Percentiles rank a stretch among this genome's conserved stretches.
These are phyloP conservation scores for Scomber japonicus DNA, from an alignment of 2,113 vertebrate genomes.

Conservation along the genomic window DNA sequence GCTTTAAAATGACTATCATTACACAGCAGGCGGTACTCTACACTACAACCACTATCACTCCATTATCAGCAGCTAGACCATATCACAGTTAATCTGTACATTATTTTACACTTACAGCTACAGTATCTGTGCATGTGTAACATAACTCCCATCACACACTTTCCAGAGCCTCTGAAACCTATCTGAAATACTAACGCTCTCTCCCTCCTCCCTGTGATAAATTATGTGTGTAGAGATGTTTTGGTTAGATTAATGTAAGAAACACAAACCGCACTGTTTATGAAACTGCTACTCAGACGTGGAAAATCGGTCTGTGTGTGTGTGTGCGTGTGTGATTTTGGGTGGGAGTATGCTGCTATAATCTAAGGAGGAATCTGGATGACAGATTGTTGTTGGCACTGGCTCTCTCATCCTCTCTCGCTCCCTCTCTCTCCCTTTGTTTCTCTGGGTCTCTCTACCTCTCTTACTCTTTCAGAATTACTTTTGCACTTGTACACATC, in stretches of 20 bases:
- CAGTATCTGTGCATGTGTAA: slow-evolving; percentile 26
- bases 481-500: neutral
- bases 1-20: neutral
- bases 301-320: slow-evolving; percentile 27
- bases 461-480: neutral
- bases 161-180: neutral
- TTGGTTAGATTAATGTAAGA: slow-evolving; percentile 67
- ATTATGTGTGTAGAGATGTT: slow-evolving; percentile 63
- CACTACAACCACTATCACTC: neutral
- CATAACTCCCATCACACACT: slow-evolving; percentile 15
- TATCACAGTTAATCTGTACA: slow-evolving; percentile 22
- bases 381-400: slow-evolving; percentile 58
- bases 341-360: slow-evolving; percentile 33
- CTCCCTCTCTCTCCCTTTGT: slow-evolving; percentile 9
- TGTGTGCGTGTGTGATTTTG: slow-evolving; percentile 30
- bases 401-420: slow-evolving; percentile 14
- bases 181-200: neutral
- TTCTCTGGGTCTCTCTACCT: neutral
- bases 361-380: slow-evolving; percentile 60
- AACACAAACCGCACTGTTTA: slow-evolving; percentile 69
- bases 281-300: slow-evolving; percentile 57
- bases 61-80: neutral
- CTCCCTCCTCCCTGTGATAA: slow-evolving; percentile 32
- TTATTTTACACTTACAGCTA: slow-evolving; percentile 17
- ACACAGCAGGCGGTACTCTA: neutral